Conservation (phyloP, 2,113 vertebrate genomes). For the Sebastes fasciatus region DNA sequence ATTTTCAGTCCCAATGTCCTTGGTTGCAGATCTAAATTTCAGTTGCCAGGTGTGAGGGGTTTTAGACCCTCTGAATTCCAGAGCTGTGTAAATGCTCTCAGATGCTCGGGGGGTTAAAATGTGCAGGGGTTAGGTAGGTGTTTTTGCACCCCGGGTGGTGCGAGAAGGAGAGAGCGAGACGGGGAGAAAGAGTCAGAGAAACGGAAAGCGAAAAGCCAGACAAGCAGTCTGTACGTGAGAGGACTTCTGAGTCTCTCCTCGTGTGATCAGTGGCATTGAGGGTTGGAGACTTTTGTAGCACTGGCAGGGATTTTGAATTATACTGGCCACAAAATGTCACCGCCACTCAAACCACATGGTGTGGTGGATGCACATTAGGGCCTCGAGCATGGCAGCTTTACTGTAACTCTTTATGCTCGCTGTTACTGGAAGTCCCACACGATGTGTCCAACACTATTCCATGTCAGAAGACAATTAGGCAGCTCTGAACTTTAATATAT, state of each 20-base stretch:
- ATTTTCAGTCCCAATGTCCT: slow-evolving; percentile 62
- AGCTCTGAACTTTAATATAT: slow-evolving; percentile 17
- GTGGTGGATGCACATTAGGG: slow-evolving; percentile 53
- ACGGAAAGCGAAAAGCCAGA: slow-evolving; percentile 38
- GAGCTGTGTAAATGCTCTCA: slow-evolving; percentile 70
- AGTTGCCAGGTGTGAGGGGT: slow-evolving; percentile 64
- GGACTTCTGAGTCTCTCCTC: slow-evolving; percentile 23
- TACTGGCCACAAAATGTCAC: slow-evolving; percentile 63
- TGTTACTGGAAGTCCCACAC: slow-evolving; percentile 68
- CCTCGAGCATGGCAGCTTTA: slow-evolving; percentile 49
- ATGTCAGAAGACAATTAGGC: slow-evolving; percentile 47
- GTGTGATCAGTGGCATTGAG: slow-evolving; percentile 40
- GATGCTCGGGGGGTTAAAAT: slow-evolving; percentile 55
- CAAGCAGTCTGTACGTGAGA: slow-evolving; percentile 25
- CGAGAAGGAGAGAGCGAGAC: neutral
- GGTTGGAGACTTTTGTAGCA: slow-evolving; percentile 52
- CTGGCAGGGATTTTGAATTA: slow-evolving; percentile 53
- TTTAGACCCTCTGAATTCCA: slow-evolving; percentile 59
- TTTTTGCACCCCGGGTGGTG: slow-evolving; percentile 12
- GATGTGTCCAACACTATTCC: slow-evolving; percentile 20
- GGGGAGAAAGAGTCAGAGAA: slow-evolving; percentile 12
- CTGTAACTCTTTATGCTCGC: slow-evolving; percentile 45
- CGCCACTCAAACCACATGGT: slow-evolving; percentile 59
- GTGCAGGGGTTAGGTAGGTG: slow-evolving; percentile 34
- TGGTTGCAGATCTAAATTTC: slow-evolving; percentile 64